Base-by-base conservation (phyloP, 2,888 invertebrate genomes). In the Archips crataeganus region DNA sequence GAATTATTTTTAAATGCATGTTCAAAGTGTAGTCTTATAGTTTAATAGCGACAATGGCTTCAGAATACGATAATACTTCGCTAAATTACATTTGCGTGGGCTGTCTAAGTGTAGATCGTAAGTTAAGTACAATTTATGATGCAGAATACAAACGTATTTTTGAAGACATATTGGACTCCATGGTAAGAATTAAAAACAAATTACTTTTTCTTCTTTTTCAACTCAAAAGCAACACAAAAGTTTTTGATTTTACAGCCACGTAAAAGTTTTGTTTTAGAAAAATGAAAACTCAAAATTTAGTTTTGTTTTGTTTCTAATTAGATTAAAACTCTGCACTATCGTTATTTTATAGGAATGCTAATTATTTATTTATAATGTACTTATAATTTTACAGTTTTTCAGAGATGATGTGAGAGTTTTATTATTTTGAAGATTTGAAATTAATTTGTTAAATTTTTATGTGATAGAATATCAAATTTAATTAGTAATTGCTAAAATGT, bases 61-160 rank as follows among this genome's bases (percentile, higher is more conserved):
- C 76, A 49, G 74, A 77, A 42, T 67, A 74, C 10, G 77, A 62
- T 36, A 62, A 71, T 15, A 68, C 76, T 5, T 51, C 75, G 36
- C 63, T 77, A 42, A 75, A 71, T 45, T 75, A 76, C 15, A 78
- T 82, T n/a, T 88, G 88, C 74, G 82, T 82, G 70, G 88, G 86
- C 32, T 88, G 88, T 74, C 75, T 88, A 32, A 85, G 85, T 75
- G 76, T 78, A 2, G 85, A 85, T 60, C 79, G 85, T 3, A 82
- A 81, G 47, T 75, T 86, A 47, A 74, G 75, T 1, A 65, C 74
- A 47, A 70, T 86, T n/a, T 75, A 75, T 2, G 81, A 84, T 63
- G 74, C 74, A 11, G 82, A 82, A 72, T 77, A 78, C 23, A 80
- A 78, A 71, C 79, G 76, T 54, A 72, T 84, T 13, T 86, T 84